Conservation (phyloP, 2,888 invertebrate species). For the Parapristionchus giblindavisi region DNA sequence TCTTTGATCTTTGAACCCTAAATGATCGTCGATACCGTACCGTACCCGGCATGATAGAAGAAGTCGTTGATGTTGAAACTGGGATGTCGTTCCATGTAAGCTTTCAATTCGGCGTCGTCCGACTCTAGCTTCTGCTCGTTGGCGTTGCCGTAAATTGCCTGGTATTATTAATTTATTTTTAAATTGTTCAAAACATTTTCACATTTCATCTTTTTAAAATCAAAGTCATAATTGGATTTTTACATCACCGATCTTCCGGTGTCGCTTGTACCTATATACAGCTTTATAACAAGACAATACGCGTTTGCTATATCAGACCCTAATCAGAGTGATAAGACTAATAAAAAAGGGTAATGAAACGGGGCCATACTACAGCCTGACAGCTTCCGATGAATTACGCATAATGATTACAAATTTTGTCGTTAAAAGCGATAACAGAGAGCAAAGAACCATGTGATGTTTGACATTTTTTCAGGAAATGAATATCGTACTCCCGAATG, state of each 20-base stretch:
- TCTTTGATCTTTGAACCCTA: not conserved
- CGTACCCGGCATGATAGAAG: slow-evolving; percentile 54
- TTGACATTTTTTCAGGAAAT: too few relatives aligned
- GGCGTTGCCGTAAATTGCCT: slow-evolving; percentile 33
- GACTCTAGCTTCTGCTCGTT: slow-evolving; percentile 13
- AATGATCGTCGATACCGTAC: not conserved
- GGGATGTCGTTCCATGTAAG: slow-evolving; percentile 44
- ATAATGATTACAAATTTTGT: too few relatives aligned
- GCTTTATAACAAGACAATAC: too few relatives aligned
- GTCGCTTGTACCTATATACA: too few relatives aligned
- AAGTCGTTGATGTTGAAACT: slow-evolving; percentile 58
- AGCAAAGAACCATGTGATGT: too few relatives aligned
- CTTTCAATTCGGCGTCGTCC: slow-evolving; percentile 44
- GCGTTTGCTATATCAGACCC: too few relatives aligned
- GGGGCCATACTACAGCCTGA: too few relatives aligned
- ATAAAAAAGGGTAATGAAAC: too few relatives aligned
- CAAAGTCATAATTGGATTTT: not conserved
- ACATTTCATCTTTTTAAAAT: not conserved
- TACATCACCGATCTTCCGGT: not conserved
- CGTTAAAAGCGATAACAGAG: too few relatives aligned
- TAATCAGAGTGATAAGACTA: too few relatives aligned
- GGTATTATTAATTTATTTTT: not conserved
- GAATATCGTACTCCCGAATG: too few relatives aligned
- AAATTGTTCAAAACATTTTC: not conserved
- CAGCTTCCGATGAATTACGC: too few relatives aligned